Evolutionary conservation across 2,113 vertebrate genomes (phyloP).

Genomic region (Entosphenus tridentatus): DNA sequence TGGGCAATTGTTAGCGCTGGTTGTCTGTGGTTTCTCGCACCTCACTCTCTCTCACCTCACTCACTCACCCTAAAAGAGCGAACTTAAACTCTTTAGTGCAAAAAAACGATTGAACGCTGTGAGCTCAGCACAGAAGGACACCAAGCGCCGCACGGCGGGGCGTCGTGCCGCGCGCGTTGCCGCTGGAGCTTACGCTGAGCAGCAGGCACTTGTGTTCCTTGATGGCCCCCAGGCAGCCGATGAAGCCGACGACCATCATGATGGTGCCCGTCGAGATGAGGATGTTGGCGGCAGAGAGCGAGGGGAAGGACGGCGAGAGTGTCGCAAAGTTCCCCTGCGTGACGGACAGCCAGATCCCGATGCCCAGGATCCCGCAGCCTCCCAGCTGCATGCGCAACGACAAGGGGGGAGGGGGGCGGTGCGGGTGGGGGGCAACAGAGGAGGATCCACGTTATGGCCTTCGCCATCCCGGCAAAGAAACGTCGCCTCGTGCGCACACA

Average conservation of each 20-base stretch:
- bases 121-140: not conserved
- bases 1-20: not conserved
- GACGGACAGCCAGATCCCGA: slow-evolving; percentile 45
- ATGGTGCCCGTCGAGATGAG: slow-evolving; percentile 63
- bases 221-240: slow-evolving; percentile 85
- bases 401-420: not conserved
- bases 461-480: no score
- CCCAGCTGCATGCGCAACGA: slow-evolving; percentile 21
- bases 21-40: not conserved
- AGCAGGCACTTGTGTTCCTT: slow-evolving; percentile 80
- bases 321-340: slow-evolving; percentile 78
- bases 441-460: no score
- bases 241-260: slow-evolving; percentile 85
- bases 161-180: no score
- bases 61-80: not conserved
- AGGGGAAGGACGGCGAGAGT: slow-evolving; percentile 71
- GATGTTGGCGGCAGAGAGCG: slow-evolving; percentile 81
- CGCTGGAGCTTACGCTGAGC: slow-evolving; percentile 45
- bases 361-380: slow-evolving; percentile 40
- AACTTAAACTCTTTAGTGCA: not conserved
- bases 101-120: not conserved
- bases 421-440: no score
- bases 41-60: not conserved
- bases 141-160: no score
- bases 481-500: no score